phyloP scores from a whole-genome alignment of 1,140 invertebrate genomes.

The Centruroides vittatus region DNA sequence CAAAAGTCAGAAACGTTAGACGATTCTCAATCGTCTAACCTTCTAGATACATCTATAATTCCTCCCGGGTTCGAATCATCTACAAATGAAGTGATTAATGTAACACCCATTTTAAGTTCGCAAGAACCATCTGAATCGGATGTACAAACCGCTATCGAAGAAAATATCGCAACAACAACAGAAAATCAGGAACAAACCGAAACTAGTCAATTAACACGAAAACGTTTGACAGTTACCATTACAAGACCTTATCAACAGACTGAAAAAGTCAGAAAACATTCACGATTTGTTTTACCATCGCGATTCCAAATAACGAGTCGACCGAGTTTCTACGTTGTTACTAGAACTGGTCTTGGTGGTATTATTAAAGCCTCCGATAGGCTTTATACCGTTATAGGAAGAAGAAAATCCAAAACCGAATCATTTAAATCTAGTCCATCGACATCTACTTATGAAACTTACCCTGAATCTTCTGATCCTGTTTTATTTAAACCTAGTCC shows the following conservation, averaged over 20 bases:
- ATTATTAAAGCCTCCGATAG: conserved; percentile 7
- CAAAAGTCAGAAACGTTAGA: neutral
- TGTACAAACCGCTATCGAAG: neutral
- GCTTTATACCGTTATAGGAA: conserved; percentile 4
- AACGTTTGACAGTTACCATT: conserved; percentile 12
- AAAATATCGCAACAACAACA: neutral
- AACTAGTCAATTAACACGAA: neutral
- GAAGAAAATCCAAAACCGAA: too few relatives aligned
- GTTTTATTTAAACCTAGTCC: conserved; percentile 2
- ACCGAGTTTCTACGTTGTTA: conserved; percentile 18
- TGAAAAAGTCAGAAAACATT: conserved; percentile 12
- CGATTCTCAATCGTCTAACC: too few relatives aligned
- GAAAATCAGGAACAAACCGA: neutral
- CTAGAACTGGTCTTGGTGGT: conserved; percentile 14
- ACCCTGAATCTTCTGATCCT: conserved; percentile 13
- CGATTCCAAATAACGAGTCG: conserved; percentile 12
- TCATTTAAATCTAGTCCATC: neutral
- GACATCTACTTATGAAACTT: conserved; percentile 13
- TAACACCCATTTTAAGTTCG: neutral
- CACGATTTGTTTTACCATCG: conserved; percentile 14
- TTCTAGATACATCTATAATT: neutral
- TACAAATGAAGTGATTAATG: neutral
- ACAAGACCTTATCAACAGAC: conserved; percentile 4
- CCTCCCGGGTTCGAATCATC: conserved; percentile 1
- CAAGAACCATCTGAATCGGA: neutral